Base-by-base conservation (phyloP, 1,140 invertebrate genomes). In the Eueides isabella region DNA sequence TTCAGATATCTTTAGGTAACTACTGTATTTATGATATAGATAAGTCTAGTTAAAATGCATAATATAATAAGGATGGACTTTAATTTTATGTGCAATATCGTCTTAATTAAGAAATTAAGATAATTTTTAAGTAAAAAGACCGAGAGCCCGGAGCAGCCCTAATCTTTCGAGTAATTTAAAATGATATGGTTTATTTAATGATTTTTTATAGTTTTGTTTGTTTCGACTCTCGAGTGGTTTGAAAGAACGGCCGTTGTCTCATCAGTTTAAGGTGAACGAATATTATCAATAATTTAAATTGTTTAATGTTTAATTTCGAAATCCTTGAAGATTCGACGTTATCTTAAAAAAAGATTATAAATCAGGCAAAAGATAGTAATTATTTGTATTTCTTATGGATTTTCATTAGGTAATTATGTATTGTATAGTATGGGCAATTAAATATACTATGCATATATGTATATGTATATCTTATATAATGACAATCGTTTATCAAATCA, bases 71-170 rank as follows among this genome's bases (percentile, higher is more conserved):
- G 6, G 19, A n/a, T 55, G 19, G 23, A n/a, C 19, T 55, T 55
- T 55, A 55, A 55, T 55, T 55, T 55, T 55, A 55, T 55, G 48
- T 55, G 19, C 48, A 55, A 55, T 55, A 55, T 55, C 48, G 11
- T 23, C 9, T 55, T 55, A 55, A 55, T 55, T 55, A 12, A 55
- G 48, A 55, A 55, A 55, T 55, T 55, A 55, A 55, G 48, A 55
- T 55, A 55, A 55, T 55, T 55, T 55, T 26, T 1, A 23, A 55
- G 12, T 55, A 11, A 55, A 55, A 55, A 55, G 16, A 12, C 48
- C 48, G 48, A 55, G 26, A 26, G 23, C 48, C 19, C 16, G 41
- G 16, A n/a, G 31, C 12, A 12, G 9, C 23, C 23, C 48, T 55
- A 55, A 55, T 55, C 48, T 55, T 55, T 55, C 48, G 12, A n/a